phyloP scores from a whole-genome alignment of 2,113 vertebrate species.

The Bettongia penicillata region DNA sequence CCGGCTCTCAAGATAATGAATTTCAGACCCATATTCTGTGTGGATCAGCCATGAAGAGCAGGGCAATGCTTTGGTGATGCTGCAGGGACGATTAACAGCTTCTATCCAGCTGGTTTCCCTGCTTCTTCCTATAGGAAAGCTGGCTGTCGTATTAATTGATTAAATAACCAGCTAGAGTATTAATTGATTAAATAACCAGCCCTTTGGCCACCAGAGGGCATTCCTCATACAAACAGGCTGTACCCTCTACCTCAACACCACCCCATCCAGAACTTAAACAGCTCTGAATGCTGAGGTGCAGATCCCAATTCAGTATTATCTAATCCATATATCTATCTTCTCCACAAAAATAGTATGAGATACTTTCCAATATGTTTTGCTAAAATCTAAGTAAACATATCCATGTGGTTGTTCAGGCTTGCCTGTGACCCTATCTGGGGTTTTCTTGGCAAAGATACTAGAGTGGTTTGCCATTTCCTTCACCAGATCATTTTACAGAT shows the following conservation, averaged over 20 bases:
- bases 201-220: conserved; percentile 1
- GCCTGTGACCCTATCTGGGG: not conserved
- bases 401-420: not conserved
- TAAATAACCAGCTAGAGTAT: not conserved
- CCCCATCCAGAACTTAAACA: not conserved
- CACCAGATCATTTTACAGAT: not conserved
- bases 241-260: not conserved
- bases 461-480: not conserved
- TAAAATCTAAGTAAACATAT: not conserved
- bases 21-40: not conserved
- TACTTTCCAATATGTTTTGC: not conserved
- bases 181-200: not conserved
- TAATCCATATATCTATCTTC: not conserved
- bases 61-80: not conserved
- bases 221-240: not conserved
- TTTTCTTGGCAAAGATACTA: not conserved
- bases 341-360: not conserved
- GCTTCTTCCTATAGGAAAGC: not conserved
- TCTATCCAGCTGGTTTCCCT: not conserved
- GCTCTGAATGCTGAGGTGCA: not conserved
- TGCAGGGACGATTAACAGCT: not conserved
- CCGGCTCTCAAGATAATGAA: not conserved
- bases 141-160: not conserved
- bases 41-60: not conserved
- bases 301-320: not conserved